These are phyloP conservation scores for Colius striatus DNA, from an alignment of 2,113 vertebrate species.

Conservation along the genomic window DNA sequence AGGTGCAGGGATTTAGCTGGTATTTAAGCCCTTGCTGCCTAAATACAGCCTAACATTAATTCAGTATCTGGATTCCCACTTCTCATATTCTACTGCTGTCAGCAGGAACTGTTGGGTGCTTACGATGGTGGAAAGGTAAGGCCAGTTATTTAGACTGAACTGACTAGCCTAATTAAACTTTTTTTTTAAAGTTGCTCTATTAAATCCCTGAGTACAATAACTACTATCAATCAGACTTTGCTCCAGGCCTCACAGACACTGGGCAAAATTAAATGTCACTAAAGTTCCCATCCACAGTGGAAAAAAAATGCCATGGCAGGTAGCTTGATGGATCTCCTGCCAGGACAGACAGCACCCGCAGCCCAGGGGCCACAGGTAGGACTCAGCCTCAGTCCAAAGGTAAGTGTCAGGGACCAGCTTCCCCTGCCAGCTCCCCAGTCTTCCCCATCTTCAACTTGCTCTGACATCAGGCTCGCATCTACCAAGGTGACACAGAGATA, in stretches of 20 bases:
- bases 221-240: background rate
- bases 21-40: background rate
- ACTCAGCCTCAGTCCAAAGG: rapidly evolving
- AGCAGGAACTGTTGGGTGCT: background rate
- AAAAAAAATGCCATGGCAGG: rapidly evolving
- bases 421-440: background rate
- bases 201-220: background rate
- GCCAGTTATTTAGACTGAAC: background rate
- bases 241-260: background rate
- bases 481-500: background rate
- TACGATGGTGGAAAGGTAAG: background rate
- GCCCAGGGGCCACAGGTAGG: rapidly evolving
- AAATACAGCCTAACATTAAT: background rate
- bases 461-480: background rate
- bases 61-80: background rate
- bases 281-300: background rate
- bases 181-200: background rate
- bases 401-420: rapidly evolving
- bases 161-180: background rate
- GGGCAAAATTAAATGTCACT: background rate
- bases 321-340: rapidly evolving
- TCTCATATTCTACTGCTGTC: background rate
- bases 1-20: background rate
- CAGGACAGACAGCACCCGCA: rapidly evolving
- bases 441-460: rapidly evolving